These are phyloP conservation scores for Sesamia inferens DNA, from an alignment of 2,888 invertebrate genomes.

Conservation along the genomic window DNA sequence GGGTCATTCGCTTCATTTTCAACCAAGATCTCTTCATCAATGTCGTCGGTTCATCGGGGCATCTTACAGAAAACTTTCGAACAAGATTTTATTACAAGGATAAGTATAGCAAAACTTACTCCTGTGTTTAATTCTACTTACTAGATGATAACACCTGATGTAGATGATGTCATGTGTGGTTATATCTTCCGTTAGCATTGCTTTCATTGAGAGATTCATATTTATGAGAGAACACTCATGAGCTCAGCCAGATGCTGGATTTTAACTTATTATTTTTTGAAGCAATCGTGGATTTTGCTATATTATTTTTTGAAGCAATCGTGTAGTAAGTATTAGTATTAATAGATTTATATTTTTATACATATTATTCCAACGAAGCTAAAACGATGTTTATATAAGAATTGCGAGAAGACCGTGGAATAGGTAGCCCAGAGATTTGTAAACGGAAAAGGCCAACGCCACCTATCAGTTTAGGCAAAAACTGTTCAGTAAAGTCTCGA, in stretches of 20 bases:
- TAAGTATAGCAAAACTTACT: neutral
- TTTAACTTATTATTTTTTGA: neutral
- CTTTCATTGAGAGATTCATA: neutral
- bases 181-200: neutral
- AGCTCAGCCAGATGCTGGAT: neutral
- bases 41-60: neutral
- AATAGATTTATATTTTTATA: neutral
- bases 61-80: neutral
- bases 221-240: neutral
- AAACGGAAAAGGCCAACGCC: neutral
- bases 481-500: neutral
- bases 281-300: neutral
- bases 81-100: neutral
- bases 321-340: neutral
- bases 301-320: neutral
- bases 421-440: neutral
- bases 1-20: neutral
- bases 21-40: constrained; percentile 3
- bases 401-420: neutral
- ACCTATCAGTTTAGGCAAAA: constrained; percentile 7
- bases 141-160: neutral
- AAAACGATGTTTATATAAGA: neutral
- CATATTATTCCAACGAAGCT: neutral
- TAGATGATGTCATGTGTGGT: neutral
- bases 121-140: neutral